These are phyloP conservation scores for Oophaga pumilio DNA, from an alignment of 2,113 vertebrate species.

Conservation along the genomic window DNA sequence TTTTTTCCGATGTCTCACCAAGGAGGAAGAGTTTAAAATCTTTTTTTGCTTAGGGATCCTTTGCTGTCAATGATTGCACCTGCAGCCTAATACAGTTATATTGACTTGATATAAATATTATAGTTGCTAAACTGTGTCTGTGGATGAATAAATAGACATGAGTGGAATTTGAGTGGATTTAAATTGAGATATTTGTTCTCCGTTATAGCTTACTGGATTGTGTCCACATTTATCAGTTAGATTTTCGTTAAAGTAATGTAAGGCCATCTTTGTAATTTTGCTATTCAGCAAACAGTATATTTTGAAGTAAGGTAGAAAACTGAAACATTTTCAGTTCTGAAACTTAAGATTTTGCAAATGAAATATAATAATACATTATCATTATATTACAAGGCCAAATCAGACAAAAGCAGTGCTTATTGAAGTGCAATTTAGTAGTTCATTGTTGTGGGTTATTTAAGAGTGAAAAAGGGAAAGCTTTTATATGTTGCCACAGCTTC, in stretches of 20 bases:
- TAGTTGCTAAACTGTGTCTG: no score
- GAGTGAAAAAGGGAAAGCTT: constrained; percentile 14
- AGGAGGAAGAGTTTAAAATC: no score
- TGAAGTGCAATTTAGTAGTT: constrained; percentile 8
- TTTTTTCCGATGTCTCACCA: no score
- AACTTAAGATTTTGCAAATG: not conserved
- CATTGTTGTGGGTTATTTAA: not conserved
- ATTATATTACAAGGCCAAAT: not conserved
- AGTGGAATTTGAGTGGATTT: no score
- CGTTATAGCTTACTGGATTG: not conserved
- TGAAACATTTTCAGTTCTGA: not conserved
- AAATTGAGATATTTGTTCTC: no score
- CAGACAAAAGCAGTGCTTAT: not conserved
- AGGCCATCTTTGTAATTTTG: not conserved
- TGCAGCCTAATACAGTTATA: no score
- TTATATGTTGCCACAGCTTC: not conserved
- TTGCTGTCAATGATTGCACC: no score
- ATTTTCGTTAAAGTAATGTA: not conserved
- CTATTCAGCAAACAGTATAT: not conserved
- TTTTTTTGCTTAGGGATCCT: no score
- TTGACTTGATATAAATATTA: no score
- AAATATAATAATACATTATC: not conserved
- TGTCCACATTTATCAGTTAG: not conserved
- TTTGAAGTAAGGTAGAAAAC: not conserved
- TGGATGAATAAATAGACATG: no score